phyloP scores from a whole-genome alignment of 1,140 invertebrate genomes.

The Magallana angulata region DNA sequence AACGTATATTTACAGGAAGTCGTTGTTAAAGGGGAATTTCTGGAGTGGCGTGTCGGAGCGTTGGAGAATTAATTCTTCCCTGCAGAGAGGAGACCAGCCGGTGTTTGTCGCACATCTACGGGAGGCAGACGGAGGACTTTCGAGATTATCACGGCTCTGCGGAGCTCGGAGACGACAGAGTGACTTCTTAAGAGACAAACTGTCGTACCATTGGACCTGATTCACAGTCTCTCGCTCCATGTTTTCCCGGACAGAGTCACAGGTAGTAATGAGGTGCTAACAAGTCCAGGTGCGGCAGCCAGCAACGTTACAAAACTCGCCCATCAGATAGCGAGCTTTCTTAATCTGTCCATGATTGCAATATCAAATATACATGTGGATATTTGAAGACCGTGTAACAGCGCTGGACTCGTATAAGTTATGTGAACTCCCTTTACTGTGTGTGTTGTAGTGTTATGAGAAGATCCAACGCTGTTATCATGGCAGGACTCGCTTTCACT shows the following conservation, averaged over 20 bases:
- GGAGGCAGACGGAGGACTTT: background rate
- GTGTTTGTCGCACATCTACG: constrained; percentile 29
- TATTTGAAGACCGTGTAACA: no score
- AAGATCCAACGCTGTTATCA: constrained; percentile 64
- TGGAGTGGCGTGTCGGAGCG: background rate
- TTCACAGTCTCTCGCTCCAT: background rate
- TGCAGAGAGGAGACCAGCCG: background rate
- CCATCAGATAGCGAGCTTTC: background rate
- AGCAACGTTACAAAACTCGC: background rate
- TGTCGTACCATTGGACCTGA: background rate
- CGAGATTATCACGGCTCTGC: constrained; percentile 12
- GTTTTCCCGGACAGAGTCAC: background rate
- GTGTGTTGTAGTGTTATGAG: constrained; percentile 60
- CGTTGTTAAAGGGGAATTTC: background rate
- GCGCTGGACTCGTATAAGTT: no score
- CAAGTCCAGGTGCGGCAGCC: background rate
- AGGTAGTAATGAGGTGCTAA: constrained; percentile 21
- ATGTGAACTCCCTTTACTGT: background rate
- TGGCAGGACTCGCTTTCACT: constrained; percentile 75
- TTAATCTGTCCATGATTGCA: no score
- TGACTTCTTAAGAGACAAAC: background rate
- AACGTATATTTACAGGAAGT: constrained; percentile 23
- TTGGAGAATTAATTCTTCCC: background rate
- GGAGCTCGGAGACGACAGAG: background rate
- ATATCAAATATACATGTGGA: no score